Evolutionary conservation across 37 sponge, comb jelly and placozoan species (phyloP).

Genomic region (Halichondria panicea): DNA sequence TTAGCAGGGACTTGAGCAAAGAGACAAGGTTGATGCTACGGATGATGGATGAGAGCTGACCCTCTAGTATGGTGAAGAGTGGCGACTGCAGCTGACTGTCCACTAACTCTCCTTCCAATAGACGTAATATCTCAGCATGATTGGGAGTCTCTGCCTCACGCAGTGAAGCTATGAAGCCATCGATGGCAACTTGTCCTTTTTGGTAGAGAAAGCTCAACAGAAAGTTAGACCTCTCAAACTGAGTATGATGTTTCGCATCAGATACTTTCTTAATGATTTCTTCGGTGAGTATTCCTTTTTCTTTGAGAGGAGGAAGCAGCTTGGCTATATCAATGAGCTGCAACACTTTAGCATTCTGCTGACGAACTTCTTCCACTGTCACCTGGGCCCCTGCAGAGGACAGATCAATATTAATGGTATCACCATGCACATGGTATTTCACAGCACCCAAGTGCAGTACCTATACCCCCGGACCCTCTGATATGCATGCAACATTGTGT

Average conservation of each 20-base stretch:
- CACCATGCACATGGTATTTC: too few relatives aligned
- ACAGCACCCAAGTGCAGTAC: too few relatives aligned
- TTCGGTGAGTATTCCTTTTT: not conserved
- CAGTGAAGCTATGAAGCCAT: constrained; percentile 17
- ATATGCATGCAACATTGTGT: too few relatives aligned
- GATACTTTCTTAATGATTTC: not conserved
- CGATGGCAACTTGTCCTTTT: not conserved
- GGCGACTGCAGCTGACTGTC: constrained; percentile 8
- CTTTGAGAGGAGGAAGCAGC: constrained; percentile 13
- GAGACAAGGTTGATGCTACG: not conserved
- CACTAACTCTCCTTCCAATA: constrained; percentile 8
- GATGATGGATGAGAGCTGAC: not conserved
- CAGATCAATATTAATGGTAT: too few relatives aligned
- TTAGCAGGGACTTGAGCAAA: constrained; percentile 9
- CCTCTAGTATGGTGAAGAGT: constrained; percentile 17
- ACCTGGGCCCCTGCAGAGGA: too few relatives aligned
- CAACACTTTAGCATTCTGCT: constrained; percentile 5
- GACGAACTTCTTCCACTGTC: not conserved
- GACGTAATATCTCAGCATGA: constrained; percentile 15
- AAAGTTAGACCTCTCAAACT: constrained; percentile 22
- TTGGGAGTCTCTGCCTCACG: constrained; percentile 6
- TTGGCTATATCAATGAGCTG: constrained; percentile 9
- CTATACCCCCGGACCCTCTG: too few relatives aligned
- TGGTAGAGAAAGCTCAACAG: constrained; percentile 23
- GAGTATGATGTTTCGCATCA: not conserved